Evolutionary conservation across 2,113 vertebrate genomes (phyloP).

Genomic region (Stegostoma tigrinum): DNA sequence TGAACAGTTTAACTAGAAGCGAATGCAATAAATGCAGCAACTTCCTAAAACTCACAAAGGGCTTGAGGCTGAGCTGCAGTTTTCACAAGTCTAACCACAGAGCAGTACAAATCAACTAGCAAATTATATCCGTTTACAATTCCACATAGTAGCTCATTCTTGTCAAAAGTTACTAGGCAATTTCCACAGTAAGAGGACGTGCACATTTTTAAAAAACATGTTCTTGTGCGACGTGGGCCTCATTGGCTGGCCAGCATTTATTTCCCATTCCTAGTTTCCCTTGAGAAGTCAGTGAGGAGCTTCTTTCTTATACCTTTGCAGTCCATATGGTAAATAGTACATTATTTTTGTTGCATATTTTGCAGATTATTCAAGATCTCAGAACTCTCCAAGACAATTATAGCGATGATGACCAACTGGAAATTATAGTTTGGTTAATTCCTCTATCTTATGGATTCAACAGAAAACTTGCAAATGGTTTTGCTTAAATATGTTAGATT

Average conservation of each 20-base stretch:
- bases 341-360: not conserved
- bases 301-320: too few species aligned
- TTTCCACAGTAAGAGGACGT: not conserved
- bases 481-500: not conserved
- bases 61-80: not conserved
- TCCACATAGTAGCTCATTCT: not conserved
- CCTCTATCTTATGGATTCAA: not conserved
- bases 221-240: too few species aligned
- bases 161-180: not conserved
- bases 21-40: not conserved
- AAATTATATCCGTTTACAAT: not conserved
- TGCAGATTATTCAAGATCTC: not conserved
- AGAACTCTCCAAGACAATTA: not conserved
- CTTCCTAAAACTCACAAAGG: not conserved
- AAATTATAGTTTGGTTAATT: not conserved
- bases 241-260: too few species aligned
- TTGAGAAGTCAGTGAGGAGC: too few species aligned
- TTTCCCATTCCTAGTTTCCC: too few species aligned
- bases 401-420: not conserved
- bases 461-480: not conserved
- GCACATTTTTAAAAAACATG: too few species aligned
- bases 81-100: not conserved
- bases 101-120: not conserved
- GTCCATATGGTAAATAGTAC: too few species aligned
- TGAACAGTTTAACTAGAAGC: too few species aligned